Evolutionary conservation across 2,113 vertebrate species (phyloP).

Genomic region (Jacana jacana): DNA sequence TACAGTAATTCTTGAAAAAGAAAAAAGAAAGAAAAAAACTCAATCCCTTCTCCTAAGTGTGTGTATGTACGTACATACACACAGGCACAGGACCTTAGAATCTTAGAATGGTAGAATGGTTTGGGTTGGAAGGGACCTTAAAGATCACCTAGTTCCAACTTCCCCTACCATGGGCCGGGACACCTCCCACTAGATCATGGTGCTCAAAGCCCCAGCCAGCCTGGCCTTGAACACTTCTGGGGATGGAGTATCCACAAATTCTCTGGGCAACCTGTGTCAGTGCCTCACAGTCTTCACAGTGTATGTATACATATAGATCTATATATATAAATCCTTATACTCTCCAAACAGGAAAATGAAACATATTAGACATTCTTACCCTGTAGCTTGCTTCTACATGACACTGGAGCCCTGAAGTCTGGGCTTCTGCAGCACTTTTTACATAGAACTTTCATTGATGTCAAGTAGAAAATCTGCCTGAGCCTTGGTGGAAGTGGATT

Average conservation of each 20-base stretch:
- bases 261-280: neutral
- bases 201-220: neutral
- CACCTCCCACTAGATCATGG: neutral
- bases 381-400: neutral
- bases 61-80: too few species aligned
- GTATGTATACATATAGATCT: accelerated
- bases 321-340: neutral
- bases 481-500: neutral
- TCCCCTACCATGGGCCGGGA: neutral
- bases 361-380: neutral
- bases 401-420: neutral
- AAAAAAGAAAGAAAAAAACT: neutral
- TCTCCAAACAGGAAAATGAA: neutral
- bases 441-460: neutral
- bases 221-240: neutral
- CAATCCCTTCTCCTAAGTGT: neutral
- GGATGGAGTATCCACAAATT: neutral
- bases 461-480: neutral
- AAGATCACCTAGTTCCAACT: neutral
- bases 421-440: neutral
- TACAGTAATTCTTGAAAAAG: neutral
- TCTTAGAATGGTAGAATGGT: neutral
- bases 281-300: neutral
- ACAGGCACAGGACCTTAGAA: neutral
- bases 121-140: neutral